Evolutionary conservation across 2,797 vertebrate species (phyloP), one percentile per base, ranked within the genome.

Genomic region (Cyprinodon diabolis): DNA sequence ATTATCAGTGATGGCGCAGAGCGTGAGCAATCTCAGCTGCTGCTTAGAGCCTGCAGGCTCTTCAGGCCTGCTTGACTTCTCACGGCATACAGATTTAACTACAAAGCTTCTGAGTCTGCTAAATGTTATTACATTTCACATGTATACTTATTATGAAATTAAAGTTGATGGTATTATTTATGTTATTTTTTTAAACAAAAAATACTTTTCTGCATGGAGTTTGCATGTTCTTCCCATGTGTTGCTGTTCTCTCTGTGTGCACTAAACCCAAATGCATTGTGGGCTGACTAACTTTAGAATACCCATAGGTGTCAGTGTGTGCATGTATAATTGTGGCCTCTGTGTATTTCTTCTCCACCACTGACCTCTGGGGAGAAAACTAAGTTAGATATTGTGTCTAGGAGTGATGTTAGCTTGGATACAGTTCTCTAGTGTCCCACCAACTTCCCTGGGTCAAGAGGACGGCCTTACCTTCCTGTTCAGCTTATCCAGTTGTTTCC

Each of bases 401-500:
- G 35, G 58, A 62, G 17, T 40, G 35, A 40, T 43, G 17, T 37
- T 40, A 21, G 17, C 40, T 40, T 40, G 58, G 58, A 17, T 62
- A 12, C 58, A 40, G 58, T 62, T 62, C 17, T 40, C 58, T 37
- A 40, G 58, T 62, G 58, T 19, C 58, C 15, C 58, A 62, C 35
- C 35, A 43, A 4, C 58, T 62, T 10, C 35, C 21, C 3, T 62
- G 35, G 35, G 35, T 40, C 9, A 17, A 62, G 58, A 37, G 58
- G 19, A 21, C 58, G 58, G 40, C 35, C 15, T 62, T 1, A 1
- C 58, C 58, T 62, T 30, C 76, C 54, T 67, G 5, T 35, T 12
- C 35, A 40, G 25, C 62, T 52, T 72, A 74, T 71, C 87, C 71
- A 72, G 30, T 72, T 73, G 65, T 58, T 70, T 63, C 57, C 12